These are phyloP conservation scores for Elymnias hypermnestra DNA, from an alignment of 1,140 invertebrate genomes.

Conservation along the genomic window DNA sequence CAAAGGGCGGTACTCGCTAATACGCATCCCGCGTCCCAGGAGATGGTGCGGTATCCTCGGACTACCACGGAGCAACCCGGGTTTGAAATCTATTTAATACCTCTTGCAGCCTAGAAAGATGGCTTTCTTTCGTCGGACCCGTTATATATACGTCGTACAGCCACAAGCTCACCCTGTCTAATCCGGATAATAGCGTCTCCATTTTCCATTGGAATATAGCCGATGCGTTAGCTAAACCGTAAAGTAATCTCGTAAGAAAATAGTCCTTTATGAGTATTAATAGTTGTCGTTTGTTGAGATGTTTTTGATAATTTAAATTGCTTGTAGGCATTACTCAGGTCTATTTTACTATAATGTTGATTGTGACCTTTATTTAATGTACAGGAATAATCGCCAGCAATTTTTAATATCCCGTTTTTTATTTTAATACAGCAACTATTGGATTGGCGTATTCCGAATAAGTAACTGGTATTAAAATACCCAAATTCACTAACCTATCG, in stretches of 20 bases:
- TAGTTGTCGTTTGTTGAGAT: constrained; percentile 35
- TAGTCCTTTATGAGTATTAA: constrained; percentile 41
- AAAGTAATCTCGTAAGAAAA: constrained; percentile 45
- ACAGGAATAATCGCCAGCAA: constrained; percentile 32
- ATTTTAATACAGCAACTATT: constrained; percentile 34
- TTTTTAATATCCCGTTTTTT: too few species aligned
- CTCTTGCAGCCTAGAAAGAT: constrained; percentile 20
- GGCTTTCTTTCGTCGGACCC: constrained; percentile 10
- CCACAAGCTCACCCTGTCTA: too few species aligned
- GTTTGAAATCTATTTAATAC: constrained; percentile 33
- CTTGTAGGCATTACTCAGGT: constrained; percentile 40
- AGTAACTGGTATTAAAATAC: constrained; percentile 24
- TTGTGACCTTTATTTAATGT: constrained; percentile 27
- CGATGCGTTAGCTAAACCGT: constrained; percentile 40
- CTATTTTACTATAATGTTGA: constrained; percentile 33
- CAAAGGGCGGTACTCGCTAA: too few species aligned
- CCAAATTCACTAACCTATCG: constrained; percentile 21
- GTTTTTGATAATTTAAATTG: constrained; percentile 33
- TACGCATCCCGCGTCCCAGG: too few species aligned
- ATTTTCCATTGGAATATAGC: constrained; percentile 46
- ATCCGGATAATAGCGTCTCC: constrained; percentile 38
- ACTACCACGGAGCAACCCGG: constrained; percentile 20
- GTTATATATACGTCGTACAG: too few species aligned
- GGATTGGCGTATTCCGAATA: constrained; percentile 26
- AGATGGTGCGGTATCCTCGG: too few species aligned